Evolutionary conservation across 2,797 vertebrate species (phyloP), one percentile per base, ranked within the genome.

Genomic region (Rhinophrynus dorsalis): DNA sequence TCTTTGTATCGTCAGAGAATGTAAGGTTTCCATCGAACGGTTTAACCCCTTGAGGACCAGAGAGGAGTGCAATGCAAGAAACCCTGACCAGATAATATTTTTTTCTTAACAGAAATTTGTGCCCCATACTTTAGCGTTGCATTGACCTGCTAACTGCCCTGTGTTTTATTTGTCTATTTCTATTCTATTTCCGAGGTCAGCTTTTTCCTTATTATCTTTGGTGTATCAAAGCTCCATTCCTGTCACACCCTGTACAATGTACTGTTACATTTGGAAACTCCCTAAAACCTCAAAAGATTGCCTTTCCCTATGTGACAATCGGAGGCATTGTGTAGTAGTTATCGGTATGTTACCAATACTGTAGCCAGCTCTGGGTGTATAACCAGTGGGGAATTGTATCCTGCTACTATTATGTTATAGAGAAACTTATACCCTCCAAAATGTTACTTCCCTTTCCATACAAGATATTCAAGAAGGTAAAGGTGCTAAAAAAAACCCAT

Each of bases 231-330:
- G 21, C 11, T 2, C 24, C 8, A 1, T 3, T 15, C 4, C 17
- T 20, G 30, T 17, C 59, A 63, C 68, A 63, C 59, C 68, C 50
- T 30, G 51, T 18, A 63, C 38, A 47, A 63, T 30, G 30, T 48
- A 42, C 35, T 20, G 4, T 33, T 18, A 57, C 18, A 30, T 40
- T n/a, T 20, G 59, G 24, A 23, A 18, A 56, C 67, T 47, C 51
- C 59, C 68, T 63, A 1, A 48, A 55, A 63, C 50, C 50, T 56
- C 26, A 54, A 55, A 26, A 70, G 59, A 48, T 56, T 56, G 30
- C 6, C 27, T 70, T 70, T 45, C 67, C 3, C 35, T 44, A 3
- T 1, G 51, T 29, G 40, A 71, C 68, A 71, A 71, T 47, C 3
- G 11, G 24, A 6, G 15, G 4, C 40, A 48, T 48, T 63, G 58